These are phyloP conservation scores for Gymnothorax reevesii DNA, from an alignment of 2,797 vertebrate species.

Conservation along the genomic window DNA sequence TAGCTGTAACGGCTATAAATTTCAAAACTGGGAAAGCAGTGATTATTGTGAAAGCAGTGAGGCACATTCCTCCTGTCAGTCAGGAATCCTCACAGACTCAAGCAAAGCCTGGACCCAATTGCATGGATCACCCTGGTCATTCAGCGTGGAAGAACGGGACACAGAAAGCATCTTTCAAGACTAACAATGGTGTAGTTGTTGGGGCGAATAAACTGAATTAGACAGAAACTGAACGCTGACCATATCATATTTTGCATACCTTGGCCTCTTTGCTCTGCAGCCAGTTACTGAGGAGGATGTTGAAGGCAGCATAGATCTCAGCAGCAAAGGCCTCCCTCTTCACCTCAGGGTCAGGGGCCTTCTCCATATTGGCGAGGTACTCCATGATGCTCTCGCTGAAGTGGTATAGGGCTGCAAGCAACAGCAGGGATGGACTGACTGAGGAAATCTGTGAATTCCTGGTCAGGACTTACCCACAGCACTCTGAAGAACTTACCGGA, in stretches of 20 bases:
- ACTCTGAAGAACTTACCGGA: constrained; percentile 72
- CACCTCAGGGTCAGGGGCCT: constrained; percentile 91
- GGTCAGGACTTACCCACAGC: too few species aligned
- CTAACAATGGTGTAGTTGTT: constrained; percentile 30
- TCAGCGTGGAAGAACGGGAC: background rate
- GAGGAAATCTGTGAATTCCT: background rate
- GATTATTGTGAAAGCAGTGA: background rate
- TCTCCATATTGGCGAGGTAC: constrained; percentile 90
- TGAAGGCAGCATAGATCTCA: constrained; percentile 82
- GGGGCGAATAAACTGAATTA: constrained; percentile 45
- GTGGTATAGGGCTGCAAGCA: constrained; percentile 78
- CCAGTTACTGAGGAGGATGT: constrained; percentile 86
- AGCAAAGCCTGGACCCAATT: constrained; percentile 12
- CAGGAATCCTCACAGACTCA: background rate
- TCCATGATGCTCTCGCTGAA: constrained; percentile 93
- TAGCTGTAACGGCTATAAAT: constrained; percentile 2
- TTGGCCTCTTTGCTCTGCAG: constrained; percentile 87
- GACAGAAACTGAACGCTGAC: constrained; percentile 45
- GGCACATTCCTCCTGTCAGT: background rate
- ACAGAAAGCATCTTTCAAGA: constrained; percentile 4
- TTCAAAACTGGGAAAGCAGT: background rate
- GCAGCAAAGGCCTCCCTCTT: constrained; percentile 86
- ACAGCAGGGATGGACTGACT: background rate
- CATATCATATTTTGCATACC: constrained; percentile 63
- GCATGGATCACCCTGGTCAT: background rate